Base-by-base conservation (phyloP, 2,888 invertebrate genomes). In the Sacculina carcini region DNA sequence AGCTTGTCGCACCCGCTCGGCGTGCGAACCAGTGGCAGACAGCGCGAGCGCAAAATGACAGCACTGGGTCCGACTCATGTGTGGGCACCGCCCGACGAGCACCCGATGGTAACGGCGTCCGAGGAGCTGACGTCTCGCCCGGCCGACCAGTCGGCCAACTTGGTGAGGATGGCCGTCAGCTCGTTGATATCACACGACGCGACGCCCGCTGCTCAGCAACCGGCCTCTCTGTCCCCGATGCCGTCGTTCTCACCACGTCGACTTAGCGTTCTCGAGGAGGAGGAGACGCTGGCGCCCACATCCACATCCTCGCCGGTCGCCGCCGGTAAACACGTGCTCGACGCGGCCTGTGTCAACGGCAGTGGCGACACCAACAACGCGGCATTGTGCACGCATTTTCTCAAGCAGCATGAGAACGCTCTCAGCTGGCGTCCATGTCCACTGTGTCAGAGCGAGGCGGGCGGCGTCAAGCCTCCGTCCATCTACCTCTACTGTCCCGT, bases 391-490 rank as follows among this genome's bases (percentile, higher is more conserved):
- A 28, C n/a, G 14, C 28, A 28, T 4, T 42, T 26, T 10, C 42
- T n/a, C n/a, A n/a, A 28, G 16, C 26, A 28, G 23, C 61, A 60
- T 52, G 61, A 62, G 5, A 61, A 61, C 32, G 60, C 61, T 9
- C 62, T 64, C 6, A 56, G 57, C 14, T 60, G 62, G 49, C 62
- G 63, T 32, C 34, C 14, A 24, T 46, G 29, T n/a, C 19, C 47
- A 31, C 48, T 54, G 28, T 48, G 42, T 28, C 28, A 42, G 16
- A 5, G 26, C 42, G 42, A 42, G 3, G 26, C 26, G 42, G 26
- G 42, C 16, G 26, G 21, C n/a, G n/a, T n/a, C n/a, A n/a, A n/a
- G n/a, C n/a, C n/a, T 1, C 42, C 26, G 42, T 42, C 26, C 16
- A 16, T 28, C 5, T 28, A 28, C n/a, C 28, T 26, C 28, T 2